These are phyloP conservation scores for Saguinus midas DNA, from an alignment of 2,113 vertebrate genomes.

Conservation along the genomic window DNA sequence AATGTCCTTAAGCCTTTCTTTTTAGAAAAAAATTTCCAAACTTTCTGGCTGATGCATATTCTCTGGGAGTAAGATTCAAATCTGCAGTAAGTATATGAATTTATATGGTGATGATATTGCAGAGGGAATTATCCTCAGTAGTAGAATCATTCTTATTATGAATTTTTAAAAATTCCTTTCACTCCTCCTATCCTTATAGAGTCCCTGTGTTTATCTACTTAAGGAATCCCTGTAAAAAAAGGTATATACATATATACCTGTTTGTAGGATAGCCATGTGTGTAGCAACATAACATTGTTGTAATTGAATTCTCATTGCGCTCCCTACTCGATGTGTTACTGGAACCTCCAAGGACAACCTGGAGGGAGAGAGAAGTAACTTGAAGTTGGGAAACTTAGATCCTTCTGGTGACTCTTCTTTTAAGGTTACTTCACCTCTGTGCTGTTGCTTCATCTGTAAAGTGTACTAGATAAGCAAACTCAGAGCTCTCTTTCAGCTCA, in stretches of 20 bases:
- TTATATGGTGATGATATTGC: not conserved
- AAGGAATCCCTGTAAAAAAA: not conserved
- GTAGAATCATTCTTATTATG: not conserved
- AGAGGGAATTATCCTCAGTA: not conserved
- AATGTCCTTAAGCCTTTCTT: not conserved
- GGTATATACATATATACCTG: no score
- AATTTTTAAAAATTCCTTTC: not conserved
- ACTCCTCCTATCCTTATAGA: not conserved
- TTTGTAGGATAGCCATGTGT: not conserved
- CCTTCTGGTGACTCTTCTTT: not conserved
- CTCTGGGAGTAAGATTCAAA: not conserved
- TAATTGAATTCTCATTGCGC: not conserved
- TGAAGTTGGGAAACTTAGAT: not conserved
- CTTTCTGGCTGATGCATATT: not conserved
- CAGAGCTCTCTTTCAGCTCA: not conserved
- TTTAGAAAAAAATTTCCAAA: not conserved
- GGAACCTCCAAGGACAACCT: not conserved
- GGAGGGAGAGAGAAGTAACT: no score
- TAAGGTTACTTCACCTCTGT: not conserved
- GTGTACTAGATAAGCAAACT: not conserved
- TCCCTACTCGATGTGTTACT: not conserved
- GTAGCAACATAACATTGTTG: no score
- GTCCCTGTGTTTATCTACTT: not conserved
- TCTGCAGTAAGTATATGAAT: not conserved
- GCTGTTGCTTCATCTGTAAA: not conserved